A percentile compares a stretch with the other conserved stretches of the same genome.
phyloP scores from a whole-genome alignment of 2,113 vertebrate genomes.

The Acrocephalus kingi region DNA sequence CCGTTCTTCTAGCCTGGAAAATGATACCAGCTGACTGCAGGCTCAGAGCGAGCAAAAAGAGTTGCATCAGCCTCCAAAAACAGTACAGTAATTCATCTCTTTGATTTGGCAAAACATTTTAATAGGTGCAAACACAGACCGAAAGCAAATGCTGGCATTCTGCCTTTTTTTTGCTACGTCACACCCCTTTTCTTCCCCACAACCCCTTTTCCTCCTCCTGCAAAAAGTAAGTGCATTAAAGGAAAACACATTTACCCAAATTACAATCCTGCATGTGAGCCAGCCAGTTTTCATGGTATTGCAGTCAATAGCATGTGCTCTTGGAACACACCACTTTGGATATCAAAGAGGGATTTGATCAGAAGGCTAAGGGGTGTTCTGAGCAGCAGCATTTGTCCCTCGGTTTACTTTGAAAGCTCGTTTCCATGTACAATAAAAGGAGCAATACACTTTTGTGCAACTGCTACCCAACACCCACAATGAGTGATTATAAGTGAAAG shows the following conservation, averaged over 20 bases:
- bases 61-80: constrained; percentile 8
- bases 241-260: constrained; percentile 46
- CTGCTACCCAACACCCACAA: constrained; percentile 15
- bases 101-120: constrained; percentile 14
- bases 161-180: not conserved
- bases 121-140: not conserved
- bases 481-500: constrained; percentile 52
- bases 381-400: not conserved
- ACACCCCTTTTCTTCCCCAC: not conserved
- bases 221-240: not conserved
- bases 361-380: constrained; percentile 11
- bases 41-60: not conserved
- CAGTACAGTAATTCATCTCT: constrained; percentile 30
- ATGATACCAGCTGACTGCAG: constrained; percentile 15
- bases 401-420: not conserved
- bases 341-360: constrained; percentile 51
- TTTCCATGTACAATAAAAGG: constrained; percentile 35
- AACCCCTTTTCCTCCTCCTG: not conserved
- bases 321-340: constrained; percentile 2
- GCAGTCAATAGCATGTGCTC: constrained; percentile 10
- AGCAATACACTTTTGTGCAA: constrained; percentile 46
- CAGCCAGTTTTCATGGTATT: constrained; percentile 1
- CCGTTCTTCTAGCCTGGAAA: not conserved
- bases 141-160: not conserved
- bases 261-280: not conserved